These are phyloP conservation scores for Ceuthmochares aereus DNA, from an alignment of 2,113 vertebrate genomes.

Conservation along the genomic window DNA sequence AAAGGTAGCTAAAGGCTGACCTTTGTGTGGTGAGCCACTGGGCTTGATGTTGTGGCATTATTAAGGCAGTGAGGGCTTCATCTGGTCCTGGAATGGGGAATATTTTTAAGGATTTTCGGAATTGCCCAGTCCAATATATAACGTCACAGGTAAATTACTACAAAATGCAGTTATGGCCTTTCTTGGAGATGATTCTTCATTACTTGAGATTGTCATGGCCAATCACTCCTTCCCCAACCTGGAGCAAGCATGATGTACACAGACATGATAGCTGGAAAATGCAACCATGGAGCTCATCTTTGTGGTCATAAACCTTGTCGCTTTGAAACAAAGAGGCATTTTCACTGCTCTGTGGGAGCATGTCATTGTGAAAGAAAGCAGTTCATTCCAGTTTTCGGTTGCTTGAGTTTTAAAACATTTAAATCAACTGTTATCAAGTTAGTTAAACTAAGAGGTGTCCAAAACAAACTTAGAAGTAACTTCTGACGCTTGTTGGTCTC, in stretches of 20 bases:
- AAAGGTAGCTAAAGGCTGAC: background rate
- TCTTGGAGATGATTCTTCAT: background rate
- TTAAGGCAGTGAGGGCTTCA: background rate
- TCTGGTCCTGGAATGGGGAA: fast-evolving
- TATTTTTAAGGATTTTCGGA: background rate
- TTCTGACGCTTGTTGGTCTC: background rate
- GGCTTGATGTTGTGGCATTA: fast-evolving
- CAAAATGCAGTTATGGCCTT: background rate
- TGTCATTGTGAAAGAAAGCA: background rate
- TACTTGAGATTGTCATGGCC: background rate
- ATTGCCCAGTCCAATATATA: background rate
- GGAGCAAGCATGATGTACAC: fast-evolving
- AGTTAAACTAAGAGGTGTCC: fast-evolving
- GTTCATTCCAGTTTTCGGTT: background rate
- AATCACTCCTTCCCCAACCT: background rate
- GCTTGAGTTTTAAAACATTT: background rate
- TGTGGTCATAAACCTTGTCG: background rate
- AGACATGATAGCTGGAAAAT: background rate
- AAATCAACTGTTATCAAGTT: fast-evolving
- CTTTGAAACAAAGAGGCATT: background rate
- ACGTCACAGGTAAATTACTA: background rate
- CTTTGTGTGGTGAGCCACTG: fast-evolving
- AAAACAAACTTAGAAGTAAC: background rate
- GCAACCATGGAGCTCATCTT: background rate
- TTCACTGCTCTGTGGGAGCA: background rate